Base-by-base conservation (phyloP, 2,888 invertebrate species). In the Volucella zonaria region DNA sequence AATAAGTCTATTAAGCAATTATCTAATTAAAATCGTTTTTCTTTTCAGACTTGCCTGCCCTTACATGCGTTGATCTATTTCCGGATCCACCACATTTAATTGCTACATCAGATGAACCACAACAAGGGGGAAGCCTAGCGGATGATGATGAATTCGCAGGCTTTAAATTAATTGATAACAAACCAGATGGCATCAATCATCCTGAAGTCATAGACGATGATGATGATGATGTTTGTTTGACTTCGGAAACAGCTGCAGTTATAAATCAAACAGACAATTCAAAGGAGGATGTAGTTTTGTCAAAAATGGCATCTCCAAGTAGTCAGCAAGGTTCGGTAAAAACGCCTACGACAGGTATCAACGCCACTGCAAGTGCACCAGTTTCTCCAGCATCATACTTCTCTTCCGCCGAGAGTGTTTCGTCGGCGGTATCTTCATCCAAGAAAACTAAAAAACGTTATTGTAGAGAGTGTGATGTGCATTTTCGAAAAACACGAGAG, bases 41-140 rank as follows among this genome's bases (percentile, higher is more conserved):
- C 6, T 31, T 85, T 87, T 73, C 62, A 87, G 88, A 86, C 54
- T 79, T 88, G 40, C 86, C 88, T 18, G 75, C 87, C 1, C 74
- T 87, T 11, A 82, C 86, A 31, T 87, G 88, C 58, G 87, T 87
- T 6, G 88, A 88, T 67, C 70, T 88, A 18, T 88, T 88, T 76
- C 88, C 88, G 54, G 87, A 88, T 82, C 87, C 88, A 61, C 88
- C 88, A 49, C 86, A 83, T 62, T 75, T 77, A 58, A 76, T 87
- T 56, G 71, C 80, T 6, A 15, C 31, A 40, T 15, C 76, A 12
- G 49, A 23, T 15, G 79, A 85, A 4, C 15, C 31, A 8, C 71
- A 68, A 0, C 59, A 54, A n/a, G 73, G 73, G 1, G 77, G 61
- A 11, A 85, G 85, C 23, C 14, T 85, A 10, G 85, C 85, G 8